Evolutionary conservation across 2,888 invertebrate genomes (phyloP), one percentile per base, ranked within the genome.

Genomic region (Ethmia dodecea): DNA sequence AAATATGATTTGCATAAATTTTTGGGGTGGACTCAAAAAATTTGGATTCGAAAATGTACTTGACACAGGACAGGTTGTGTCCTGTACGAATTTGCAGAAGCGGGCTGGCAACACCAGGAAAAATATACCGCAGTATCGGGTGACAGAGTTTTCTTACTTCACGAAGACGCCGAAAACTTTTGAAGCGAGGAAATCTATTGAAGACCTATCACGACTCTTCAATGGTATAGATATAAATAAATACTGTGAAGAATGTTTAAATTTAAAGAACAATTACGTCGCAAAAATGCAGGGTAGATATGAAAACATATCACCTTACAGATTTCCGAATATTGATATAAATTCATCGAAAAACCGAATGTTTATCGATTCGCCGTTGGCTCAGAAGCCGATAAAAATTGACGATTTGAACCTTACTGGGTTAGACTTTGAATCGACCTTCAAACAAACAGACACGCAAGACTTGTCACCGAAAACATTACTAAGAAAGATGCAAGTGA

Each of bases 41-140:
- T 80, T 77, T 43, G 87, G 87, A 0, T 87, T 66, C 39, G 74
- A 84, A 43, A 91, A 90, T 42, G 68, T 89, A 12, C 54, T 93
- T 3, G 84, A 88, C 18, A 76, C 78, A 0, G 90, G 91, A 0
- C 86, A 89, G 40, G 54, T 88, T 5, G 66, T 93, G 1, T 83
- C 88, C 1, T 88, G 89, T 49, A 80, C 81, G 10, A 93, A 93
- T 87, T 83, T 93, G 34, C 88, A 90, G 60, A 89, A 89, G 75
- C 71, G 89, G 25, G 61, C 71, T 66, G 83, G 86, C 52, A 84
- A 87, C 40, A 69, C 83, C 2, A 76, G 78, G 34, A 78, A 72
- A 43, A 78, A 66, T 46, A 86, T 92, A 55, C 88, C 87, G 1
- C 84, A 88, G 16, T 89, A 88, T 31, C 77, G 90, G 37, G 91